These are phyloP conservation scores for Ricordea florida DNA, from an alignment of 92 coral and sea anemone species.

Conservation along the genomic window DNA sequence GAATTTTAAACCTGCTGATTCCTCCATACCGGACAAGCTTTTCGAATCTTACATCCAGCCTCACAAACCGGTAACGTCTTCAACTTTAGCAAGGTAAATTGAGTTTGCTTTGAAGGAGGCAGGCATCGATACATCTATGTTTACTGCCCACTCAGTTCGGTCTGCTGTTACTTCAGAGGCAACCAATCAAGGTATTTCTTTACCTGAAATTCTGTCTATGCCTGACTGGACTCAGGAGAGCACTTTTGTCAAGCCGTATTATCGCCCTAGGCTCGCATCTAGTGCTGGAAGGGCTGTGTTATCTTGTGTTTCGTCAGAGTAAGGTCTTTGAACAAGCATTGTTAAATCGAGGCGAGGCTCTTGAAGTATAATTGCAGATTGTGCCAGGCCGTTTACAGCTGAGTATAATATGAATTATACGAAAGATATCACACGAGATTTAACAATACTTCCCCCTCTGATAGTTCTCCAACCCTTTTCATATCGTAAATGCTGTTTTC, in stretches of 20 bases:
- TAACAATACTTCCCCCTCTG: too few relatives aligned
- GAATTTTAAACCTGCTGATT: not conserved
- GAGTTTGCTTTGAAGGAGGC: not conserved
- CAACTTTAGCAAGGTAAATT: constrained; percentile 26
- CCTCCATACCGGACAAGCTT: not conserved
- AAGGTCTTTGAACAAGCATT: not conserved
- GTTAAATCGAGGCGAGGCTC: too few relatives aligned
- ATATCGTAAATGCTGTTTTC: too few relatives aligned
- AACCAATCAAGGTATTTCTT: not conserved
- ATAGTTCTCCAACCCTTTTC: too few relatives aligned
- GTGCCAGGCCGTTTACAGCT: constrained; percentile 28
- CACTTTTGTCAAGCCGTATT: not conserved
- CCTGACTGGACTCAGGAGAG: not conserved
- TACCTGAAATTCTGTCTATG: not conserved
- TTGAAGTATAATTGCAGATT: constrained; percentile 35
- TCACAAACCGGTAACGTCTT: not conserved
- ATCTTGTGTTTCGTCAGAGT: not conserved
- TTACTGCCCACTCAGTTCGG: not conserved
- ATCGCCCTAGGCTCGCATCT: not conserved
- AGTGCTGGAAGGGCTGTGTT: not conserved
- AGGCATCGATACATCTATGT: not conserved
- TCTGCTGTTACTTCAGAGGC: not conserved
- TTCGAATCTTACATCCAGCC: constrained; percentile 12
- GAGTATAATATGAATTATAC: not conserved
- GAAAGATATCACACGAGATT: too few relatives aligned